Evolutionary conservation across 2,113 vertebrate genomes (phyloP), one percentile per base, ranked within the genome.

Genomic region (Paralichthys olivaceus): DNA sequence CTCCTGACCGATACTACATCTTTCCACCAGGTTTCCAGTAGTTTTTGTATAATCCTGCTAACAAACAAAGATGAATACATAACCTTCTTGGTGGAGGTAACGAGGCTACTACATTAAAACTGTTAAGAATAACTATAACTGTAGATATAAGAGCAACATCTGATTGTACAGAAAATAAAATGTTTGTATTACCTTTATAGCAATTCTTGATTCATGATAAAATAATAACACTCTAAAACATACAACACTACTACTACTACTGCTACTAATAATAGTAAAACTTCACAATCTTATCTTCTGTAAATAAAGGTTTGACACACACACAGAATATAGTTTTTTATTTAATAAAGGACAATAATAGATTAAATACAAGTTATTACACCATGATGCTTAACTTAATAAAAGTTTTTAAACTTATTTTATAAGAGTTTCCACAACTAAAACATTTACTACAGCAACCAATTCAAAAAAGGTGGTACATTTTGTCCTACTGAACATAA

Each of bases 311-410:
- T 62, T 67, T 23, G 29, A 82, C 67, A 73, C 43, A 19, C 62
- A 80, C 43, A 79, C 62, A 73, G 65, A 61, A 72, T 85, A 73
- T 75, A 65, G 6, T 32, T 76, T 80, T 91, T 88, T 90, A 88
- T 90, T 88, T 77, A 49, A 73, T 85, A 72, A 73, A 81, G 54
- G 17, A 80, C 75, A 89, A 79, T 56, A 76, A 86, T 75, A 77
- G 82, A 90, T 91, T 84, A 90, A 91, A 89, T 92, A 90, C 72
- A 92, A 81, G 68, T 81, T 76, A 79, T 89, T 85, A 88, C 72
- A 87, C 51, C 70, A 75, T 66, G 69, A 81, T 84, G 77, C 34
- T 91, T 88, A 93, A 93, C 53, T 91, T 73, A 89, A 77, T 80
- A 72, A 71, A 81, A 15, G 63, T 59, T 77, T 84, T 53, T 66